Base-by-base conservation (phyloP, 2,113 vertebrate species). In the Catharus minimus region DNA sequence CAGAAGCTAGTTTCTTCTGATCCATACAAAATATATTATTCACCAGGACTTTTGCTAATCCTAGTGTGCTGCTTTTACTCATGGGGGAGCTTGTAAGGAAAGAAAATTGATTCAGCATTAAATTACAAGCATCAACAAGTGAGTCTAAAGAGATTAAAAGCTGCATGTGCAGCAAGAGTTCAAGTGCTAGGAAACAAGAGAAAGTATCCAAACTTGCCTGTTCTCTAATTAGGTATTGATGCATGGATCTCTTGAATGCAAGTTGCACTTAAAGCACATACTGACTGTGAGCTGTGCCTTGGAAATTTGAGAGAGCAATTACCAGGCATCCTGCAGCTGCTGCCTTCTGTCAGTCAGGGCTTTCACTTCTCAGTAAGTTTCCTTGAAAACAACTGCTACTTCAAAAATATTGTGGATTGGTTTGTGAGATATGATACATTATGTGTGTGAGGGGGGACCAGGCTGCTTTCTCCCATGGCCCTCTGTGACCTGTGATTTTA, bases 281-380 rank as follows among this genome's bases (percentile, higher is more conserved):
- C 49, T 38, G 56, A 28, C 80, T 84, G 28, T 15, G 71, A 87
- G 24, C 49, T 79, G 27, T 47, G 78, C 62, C 57, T 75, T 75
- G 67, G 49, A 75, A 94, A 87, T 82, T 22, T n/a, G 74, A 84
- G 66, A 69, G 72, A 13, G 47, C 68, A 80, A 38, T 94, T 93
- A 41, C 38, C 23, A 61, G 43, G 41, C 58, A 44, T 90, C 64
- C 73, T 90, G 47, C 72, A 83, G 73, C 81, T 90, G 52, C 84
- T 86, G 62, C 10, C 47, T 81, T 86, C 73, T 80, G 14, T 78
- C 52, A 74, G 14, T 43, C 73, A 71, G n/a, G 33, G 57, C 27
- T 87, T 79, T 71, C 62, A 65, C n/a, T 65, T 89, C 46, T 72
- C 53, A 41, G 20, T 46, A 67, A 64, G 41, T 58, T 94, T 84